phyloP scores from a whole-genome alignment of 2,888 invertebrate species.

The Drosophila bunnanda region DNA sequence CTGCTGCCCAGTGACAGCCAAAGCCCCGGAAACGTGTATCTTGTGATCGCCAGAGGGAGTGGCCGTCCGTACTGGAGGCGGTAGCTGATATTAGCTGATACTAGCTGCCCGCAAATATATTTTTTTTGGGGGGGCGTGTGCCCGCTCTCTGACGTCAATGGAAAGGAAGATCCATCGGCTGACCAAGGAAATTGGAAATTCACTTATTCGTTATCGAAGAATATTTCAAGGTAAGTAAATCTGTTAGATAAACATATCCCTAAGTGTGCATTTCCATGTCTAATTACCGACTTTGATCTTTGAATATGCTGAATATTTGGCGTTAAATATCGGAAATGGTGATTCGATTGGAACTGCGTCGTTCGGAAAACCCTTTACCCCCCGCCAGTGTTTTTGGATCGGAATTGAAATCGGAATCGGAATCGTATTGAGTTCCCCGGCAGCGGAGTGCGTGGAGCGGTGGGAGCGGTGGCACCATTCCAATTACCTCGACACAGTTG shows the following conservation, averaged over 20 bases:
- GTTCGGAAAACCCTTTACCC: conserved; percentile 21
- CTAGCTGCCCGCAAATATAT: not conserved
- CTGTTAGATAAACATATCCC: not conserved
- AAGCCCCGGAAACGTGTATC: conserved; percentile 45
- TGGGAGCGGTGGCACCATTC: conserved; percentile 11
- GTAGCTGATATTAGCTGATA: conserved; percentile 22
- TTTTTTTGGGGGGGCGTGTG: conserved; percentile 23
- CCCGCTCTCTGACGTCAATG: conserved; percentile 33
- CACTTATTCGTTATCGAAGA: not conserved
- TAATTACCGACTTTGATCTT: not conserved
- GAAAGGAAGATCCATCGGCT: conserved; percentile 17
- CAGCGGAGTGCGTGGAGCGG: not conserved
- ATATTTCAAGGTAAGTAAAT: not conserved
- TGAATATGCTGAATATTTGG: not conserved
- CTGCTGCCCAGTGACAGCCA: conserved; percentile 29
- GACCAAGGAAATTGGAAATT: not conserved
- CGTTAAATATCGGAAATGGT: conserved; percentile 11
- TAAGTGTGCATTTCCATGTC: not conserved
- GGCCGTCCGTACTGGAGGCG: conserved; percentile 5
- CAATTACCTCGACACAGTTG: conserved; percentile 45
- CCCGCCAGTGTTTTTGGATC: conserved; percentile 7
- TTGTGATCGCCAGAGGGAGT: conserved; percentile 33
- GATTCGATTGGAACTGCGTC: conserved; percentile 27
- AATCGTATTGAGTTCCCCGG: conserved; percentile 1
- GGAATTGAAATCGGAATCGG: conserved; percentile 11